These are phyloP conservation scores for Nemotelus nigrinus DNA, from an alignment of 2,888 invertebrate genomes.

Conservation along the genomic window DNA sequence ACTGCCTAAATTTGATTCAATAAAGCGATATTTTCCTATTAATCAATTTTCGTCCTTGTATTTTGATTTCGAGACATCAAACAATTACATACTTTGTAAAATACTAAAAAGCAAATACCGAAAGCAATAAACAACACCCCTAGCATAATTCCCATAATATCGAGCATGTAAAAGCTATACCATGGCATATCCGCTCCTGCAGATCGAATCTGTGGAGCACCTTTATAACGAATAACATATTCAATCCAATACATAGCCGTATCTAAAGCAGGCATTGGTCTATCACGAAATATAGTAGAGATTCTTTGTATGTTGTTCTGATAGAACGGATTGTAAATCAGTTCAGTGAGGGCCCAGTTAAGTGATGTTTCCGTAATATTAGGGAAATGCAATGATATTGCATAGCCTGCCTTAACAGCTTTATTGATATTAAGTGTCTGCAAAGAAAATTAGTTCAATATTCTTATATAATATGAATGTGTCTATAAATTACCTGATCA, in stretches of 20 bases:
- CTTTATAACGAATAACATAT: constrained; percentile 64
- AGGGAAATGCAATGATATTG: constrained; percentile 60
- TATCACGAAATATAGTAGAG: constrained; percentile 62
- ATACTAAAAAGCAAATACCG: too few species aligned
- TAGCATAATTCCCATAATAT: constrained; percentile 56
- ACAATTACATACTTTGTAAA: too few species aligned
- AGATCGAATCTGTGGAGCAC: constrained; percentile 62
- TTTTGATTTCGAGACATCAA: too few species aligned
- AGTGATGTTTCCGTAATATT: constrained; percentile 59
- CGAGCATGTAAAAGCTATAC: constrained; percentile 64
- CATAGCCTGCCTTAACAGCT: constrained; percentile 61
- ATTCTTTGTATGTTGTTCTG: constrained; percentile 58
- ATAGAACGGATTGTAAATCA: constrained; percentile 62
- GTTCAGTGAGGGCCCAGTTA: constrained; percentile 58
- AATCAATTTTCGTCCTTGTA: too few species aligned
- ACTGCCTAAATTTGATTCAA: too few species aligned
- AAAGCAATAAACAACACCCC: neutral
- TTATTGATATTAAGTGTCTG: constrained; percentile 62
- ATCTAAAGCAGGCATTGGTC: constrained; percentile 59
- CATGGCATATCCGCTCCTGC: constrained; percentile 61
- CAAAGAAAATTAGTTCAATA: constrained; percentile 43
- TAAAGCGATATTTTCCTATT: too few species aligned
- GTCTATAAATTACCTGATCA: constrained; percentile 60
- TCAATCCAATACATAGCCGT: constrained; percentile 66
- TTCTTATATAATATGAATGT: constrained; percentile 50